phyloP scores from a whole-genome alignment of 2,113 vertebrate species.

The Cyanocitta stelleri region DNA sequence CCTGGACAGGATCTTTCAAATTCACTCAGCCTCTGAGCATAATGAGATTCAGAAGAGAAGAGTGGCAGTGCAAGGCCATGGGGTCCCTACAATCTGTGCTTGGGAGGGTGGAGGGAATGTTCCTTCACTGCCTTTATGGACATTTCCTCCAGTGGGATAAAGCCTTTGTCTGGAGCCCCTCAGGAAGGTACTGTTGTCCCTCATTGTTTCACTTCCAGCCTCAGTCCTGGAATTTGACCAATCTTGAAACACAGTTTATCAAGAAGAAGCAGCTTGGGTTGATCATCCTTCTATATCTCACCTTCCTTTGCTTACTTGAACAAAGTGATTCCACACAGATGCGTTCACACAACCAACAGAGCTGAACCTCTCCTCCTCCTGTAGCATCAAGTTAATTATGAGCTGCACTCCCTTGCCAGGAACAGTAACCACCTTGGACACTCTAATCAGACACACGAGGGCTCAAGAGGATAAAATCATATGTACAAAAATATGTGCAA shows the following conservation, averaged over 20 bases:
- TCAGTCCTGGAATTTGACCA: not conserved
- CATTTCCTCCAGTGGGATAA: not conserved
- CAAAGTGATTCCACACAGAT: not conserved
- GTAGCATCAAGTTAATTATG: not conserved
- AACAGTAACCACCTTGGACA: not conserved
- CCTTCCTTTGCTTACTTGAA: not conserved
- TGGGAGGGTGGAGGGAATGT: not conserved
- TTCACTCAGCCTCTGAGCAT: not conserved
- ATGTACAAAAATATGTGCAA: not conserved
- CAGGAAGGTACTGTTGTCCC: not conserved
- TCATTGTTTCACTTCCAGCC: not conserved
- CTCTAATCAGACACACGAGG: not conserved
- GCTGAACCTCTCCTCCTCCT: not conserved
- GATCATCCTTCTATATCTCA: not conserved
- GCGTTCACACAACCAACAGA: not conserved
- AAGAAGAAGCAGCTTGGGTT: not conserved
- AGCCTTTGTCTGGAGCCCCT: not conserved
- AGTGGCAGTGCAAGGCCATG: not conserved
- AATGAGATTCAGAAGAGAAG: not conserved
- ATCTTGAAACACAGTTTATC: not conserved
- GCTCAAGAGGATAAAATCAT: not conserved
- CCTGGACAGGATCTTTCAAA: not conserved
- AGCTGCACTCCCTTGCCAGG: not conserved
- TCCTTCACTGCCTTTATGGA: not conserved
- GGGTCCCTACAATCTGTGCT: not conserved